Evolutionary conservation across 2,888 invertebrate genomes (phyloP).

Genomic region (Nasonia oneida): DNA sequence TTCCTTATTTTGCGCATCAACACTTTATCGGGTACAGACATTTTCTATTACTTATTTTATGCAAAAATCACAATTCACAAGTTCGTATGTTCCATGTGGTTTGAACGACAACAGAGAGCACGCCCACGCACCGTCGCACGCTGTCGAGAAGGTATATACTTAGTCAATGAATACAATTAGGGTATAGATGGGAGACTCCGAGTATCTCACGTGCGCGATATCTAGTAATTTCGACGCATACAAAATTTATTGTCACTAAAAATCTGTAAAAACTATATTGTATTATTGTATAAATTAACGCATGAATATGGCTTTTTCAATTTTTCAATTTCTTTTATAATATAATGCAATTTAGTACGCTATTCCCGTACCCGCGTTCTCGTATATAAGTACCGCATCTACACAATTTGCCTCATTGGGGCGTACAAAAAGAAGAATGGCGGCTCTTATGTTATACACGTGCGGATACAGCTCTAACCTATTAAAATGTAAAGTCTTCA

Average conservation of each 20-base stretch:
- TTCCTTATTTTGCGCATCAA: constrained; percentile 89
- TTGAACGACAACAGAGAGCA: neutral
- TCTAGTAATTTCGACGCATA: no score
- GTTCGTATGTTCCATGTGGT: constrained; percentile 38
- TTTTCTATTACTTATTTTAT: constrained; percentile 29
- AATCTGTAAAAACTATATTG: no score
- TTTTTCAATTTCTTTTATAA: no score
- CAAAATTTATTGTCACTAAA: no score
- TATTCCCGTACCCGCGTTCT: no score
- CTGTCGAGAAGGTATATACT: neutral
- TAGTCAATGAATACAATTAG: neutral
- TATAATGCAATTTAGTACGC: no score
- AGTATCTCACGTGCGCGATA: no score
- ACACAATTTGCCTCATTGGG: neutral
- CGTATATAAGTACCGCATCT: neutral
- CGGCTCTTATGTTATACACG: constrained; percentile 22
- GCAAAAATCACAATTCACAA: constrained; percentile 10
- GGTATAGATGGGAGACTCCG: neutral
- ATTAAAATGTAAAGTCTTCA: neutral
- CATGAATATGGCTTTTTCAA: no score
- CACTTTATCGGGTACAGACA: constrained; percentile 83
- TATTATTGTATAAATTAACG: no score
- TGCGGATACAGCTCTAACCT: constrained; percentile 26
- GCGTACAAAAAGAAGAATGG: neutral
- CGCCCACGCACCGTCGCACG: neutral